Percentiles rank a stretch among this genome's conserved stretches.
These are phyloP conservation scores for Ciona savignyi DNA, from an alignment of 23 tunicate genomes.

Conservation along the genomic window DNA sequence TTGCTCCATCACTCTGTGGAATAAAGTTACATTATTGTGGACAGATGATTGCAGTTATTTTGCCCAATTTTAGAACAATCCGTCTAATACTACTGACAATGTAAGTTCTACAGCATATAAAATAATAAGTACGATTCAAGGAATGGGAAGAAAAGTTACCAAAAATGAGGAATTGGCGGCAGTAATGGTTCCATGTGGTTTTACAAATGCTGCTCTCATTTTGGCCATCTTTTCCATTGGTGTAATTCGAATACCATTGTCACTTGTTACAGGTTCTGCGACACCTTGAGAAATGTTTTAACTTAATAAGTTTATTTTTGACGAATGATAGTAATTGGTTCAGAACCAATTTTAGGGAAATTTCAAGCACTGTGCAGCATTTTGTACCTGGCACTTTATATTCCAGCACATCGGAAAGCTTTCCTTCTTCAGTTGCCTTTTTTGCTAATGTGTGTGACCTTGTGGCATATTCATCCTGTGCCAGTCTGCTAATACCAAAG, in stretches of 20 bases:
- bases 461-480: slow-evolving; percentile 85
- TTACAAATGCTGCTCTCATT: slow-evolving; percentile 75
- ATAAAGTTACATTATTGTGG: no score
- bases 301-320: no score
- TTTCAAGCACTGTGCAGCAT: background rate
- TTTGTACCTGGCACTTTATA: slow-evolving; percentile 89
- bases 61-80: no score
- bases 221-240: slow-evolving; percentile 87
- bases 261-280: slow-evolving; percentile 59
- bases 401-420: slow-evolving; percentile 77
- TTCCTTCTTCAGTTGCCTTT: slow-evolving; percentile 88
- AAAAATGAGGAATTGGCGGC: slow-evolving; percentile 89
- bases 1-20: slow-evolving; percentile 87
- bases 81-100: no score
- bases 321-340: background rate
- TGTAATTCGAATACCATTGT: slow-evolving; percentile 87
- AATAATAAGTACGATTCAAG: background rate
- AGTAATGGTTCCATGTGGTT: slow-evolving; percentile 96
- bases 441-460: slow-evolving; percentile 85
- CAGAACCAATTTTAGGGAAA: background rate
- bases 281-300: slow-evolving; percentile 68
- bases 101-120: no score
- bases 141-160: slow-evolving; percentile 32
- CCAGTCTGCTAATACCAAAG: slow-evolving; percentile 71
- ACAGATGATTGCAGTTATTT: no score